Evolutionary conservation across 2,113 vertebrate species (phyloP).

Genomic region (Numenius arquata): DNA sequence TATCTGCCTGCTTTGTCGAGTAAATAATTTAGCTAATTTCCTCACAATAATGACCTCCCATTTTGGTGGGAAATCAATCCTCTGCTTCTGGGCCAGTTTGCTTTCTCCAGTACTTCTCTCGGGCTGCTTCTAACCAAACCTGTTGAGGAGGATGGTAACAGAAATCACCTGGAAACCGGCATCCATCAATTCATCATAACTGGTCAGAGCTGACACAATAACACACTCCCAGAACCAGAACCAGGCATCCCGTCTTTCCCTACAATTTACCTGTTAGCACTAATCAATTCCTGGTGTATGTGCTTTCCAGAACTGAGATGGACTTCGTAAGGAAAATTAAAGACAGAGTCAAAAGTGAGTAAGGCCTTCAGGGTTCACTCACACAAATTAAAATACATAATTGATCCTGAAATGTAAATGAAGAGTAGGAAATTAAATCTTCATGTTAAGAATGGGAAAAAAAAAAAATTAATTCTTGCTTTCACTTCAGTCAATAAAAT

Average conservation of each 20-base stretch:
- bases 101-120: neutral
- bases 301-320: neutral
- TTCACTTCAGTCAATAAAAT: neutral
- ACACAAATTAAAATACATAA: neutral
- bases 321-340: neutral
- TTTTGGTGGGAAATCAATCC: neutral
- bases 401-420: neutral
- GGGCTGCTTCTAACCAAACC: neutral
- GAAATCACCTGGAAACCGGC: neutral
- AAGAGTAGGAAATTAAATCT: neutral
- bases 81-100: neutral
- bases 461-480: neutral
- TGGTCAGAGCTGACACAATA: neutral
- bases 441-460: neutral
- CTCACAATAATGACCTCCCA: neutral
- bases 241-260: neutral
- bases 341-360: neutral
- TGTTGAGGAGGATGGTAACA: neutral
- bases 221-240: neutral
- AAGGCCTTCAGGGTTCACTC: neutral
- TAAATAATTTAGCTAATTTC: neutral
- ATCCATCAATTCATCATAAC: rapidly evolving
- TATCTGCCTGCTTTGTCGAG: neutral
- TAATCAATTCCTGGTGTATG: neutral
- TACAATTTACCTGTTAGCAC: neutral